Percentiles rank a stretch among this genome's conserved stretches.
Evolutionary conservation across 2,888 invertebrate species (phyloP).

Genomic region (Protonemura montana): DNA sequence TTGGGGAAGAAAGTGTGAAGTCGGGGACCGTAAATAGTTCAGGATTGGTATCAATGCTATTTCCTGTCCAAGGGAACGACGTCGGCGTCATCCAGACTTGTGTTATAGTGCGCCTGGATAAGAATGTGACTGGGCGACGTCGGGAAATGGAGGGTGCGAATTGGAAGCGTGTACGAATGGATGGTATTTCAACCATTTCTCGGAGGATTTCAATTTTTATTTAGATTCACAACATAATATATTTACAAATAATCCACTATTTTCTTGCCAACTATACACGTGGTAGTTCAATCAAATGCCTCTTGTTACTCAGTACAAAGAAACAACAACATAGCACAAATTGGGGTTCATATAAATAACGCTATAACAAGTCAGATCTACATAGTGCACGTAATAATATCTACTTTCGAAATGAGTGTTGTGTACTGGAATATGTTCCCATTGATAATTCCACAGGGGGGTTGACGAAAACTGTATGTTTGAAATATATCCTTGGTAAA

Average conservation of each 20-base stretch:
- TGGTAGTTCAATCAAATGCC: neutral
- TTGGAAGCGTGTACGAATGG: neutral
- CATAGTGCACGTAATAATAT: slow-evolving; percentile 14
- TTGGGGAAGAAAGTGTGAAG: slow-evolving; percentile 18
- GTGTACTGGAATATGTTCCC: neutral
- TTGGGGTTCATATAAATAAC: slow-evolving; percentile 13
- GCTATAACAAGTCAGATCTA: slow-evolving; percentile 39
- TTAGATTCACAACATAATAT: slow-evolving; percentile 21
- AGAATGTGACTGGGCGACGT: neutral
- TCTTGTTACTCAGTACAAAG: neutral
- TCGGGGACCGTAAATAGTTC: slow-evolving; percentile 16
- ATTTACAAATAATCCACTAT: neutral
- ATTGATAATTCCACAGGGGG: neutral
- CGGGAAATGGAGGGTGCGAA: neutral
- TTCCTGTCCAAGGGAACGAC: slow-evolving; percentile 34
- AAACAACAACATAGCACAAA: neutral
- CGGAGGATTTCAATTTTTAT: neutral
- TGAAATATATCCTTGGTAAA: neutral
- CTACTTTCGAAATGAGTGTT: neutral
- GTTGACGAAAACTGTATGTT: neutral
- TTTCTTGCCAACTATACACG: neutral
- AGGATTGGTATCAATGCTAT: slow-evolving; percentile 35
- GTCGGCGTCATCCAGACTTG: slow-evolving; percentile 9
- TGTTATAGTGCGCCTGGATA: neutral
- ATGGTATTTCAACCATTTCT: neutral